A percentile compares a stretch with the other conserved stretches of the same genome.
Evolutionary conservation across 2,888 invertebrate species (phyloP).

Genomic region (Mellilla xanthometata): DNA sequence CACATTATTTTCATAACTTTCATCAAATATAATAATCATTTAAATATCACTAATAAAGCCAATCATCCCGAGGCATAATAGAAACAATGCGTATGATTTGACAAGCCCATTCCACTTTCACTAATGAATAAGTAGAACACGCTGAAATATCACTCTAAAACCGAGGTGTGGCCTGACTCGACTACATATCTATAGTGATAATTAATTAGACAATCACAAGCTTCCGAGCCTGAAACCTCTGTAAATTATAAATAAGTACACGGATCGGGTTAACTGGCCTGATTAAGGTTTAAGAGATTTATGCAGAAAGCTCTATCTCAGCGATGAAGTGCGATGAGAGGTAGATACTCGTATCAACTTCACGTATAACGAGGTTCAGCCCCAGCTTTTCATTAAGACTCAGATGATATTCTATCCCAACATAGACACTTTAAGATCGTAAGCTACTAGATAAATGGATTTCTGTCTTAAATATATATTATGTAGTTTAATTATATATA

Average conservation of each 20-base stretch:
- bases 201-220: slow-evolving; percentile 15
- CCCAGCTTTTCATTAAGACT: too few relatives aligned
- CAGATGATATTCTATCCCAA: too few relatives aligned
- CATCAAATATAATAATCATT: too few relatives aligned
- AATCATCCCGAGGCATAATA: too few relatives aligned
- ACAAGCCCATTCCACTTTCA: slow-evolving; percentile 44
- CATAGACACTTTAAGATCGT: too few relatives aligned
- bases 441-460: too few relatives aligned
- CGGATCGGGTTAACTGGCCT: slow-evolving; percentile 12
- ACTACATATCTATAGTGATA: slow-evolving; percentile 7
- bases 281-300: slow-evolving; percentile 15
- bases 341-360: background rate
- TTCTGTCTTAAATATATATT: too few relatives aligned
- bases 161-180: slow-evolving; percentile 13
- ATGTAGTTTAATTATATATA: too few relatives aligned
- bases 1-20: too few relatives aligned
- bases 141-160: slow-evolving; percentile 21
- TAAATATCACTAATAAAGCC: too few relatives aligned
- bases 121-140: slow-evolving; percentile 44
- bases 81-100: slow-evolving; percentile 17
- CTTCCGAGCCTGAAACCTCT: slow-evolving; percentile 1
- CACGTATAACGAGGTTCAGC: too few relatives aligned
- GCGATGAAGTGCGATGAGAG: background rate
- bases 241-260: slow-evolving; percentile 15
- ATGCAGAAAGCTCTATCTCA: slow-evolving; percentile 6